These are phyloP conservation scores for Rhingia campestris DNA, from an alignment of 2,888 invertebrate genomes.

Conservation along the genomic window DNA sequence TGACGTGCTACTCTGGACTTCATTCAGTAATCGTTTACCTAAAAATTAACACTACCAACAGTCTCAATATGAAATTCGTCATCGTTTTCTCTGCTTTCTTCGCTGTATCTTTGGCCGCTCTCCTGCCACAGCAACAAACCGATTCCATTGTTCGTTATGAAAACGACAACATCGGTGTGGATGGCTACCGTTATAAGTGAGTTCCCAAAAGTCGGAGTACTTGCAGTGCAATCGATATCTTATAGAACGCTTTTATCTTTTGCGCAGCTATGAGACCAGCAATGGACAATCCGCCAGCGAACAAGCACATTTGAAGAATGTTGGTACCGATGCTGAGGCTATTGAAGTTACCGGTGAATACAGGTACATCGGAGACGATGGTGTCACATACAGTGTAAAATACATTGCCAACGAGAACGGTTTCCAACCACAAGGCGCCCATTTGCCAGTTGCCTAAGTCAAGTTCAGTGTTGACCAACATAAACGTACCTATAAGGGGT, in stretches of 20 bases:
- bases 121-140: conserved; percentile 82
- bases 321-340: conserved; percentile 83
- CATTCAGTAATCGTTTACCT: conserved; percentile 67
- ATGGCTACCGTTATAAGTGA: conserved; percentile 86
- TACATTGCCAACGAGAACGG: conserved; percentile 76
- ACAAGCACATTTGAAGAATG: conserved; percentile 83
- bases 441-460: conserved; percentile 78
- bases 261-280: conserved; percentile 26
- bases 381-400: conserved; percentile 84
- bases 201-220: conserved; percentile 76
- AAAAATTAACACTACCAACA: conserved; percentile 41
- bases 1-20: conserved; percentile 63
- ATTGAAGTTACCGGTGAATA: conserved; percentile 83
- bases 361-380: conserved; percentile 84
- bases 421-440: conserved; percentile 81
- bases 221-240: background rate
- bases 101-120: conserved; percentile 79
- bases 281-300: conserved; percentile 77
- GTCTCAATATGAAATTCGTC: conserved; percentile 78
- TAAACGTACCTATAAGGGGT: too few species aligned
- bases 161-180: conserved; percentile 83
- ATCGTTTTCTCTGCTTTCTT: conserved; percentile 78
- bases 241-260: background rate
- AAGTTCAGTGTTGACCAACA: background rate
- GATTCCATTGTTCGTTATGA: conserved; percentile 84